Base-by-base conservation (phyloP, 1,140 invertebrate genomes). In the Drosophila micromelanica region DNA sequence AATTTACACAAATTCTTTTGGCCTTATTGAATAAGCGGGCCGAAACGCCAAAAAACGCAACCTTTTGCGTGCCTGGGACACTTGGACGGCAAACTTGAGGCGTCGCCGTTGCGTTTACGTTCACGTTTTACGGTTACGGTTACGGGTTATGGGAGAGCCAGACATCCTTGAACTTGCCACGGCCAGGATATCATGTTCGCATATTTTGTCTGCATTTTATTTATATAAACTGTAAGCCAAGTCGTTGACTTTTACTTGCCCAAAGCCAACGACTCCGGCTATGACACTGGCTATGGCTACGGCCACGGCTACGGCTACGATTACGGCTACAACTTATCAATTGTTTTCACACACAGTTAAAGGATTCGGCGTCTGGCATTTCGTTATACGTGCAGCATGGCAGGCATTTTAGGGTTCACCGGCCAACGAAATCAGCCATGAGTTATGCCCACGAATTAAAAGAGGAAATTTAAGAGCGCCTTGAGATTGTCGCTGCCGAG, bases 91-190 rank as follows among this genome's bases (percentile, higher is more conserved):
- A 8, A 23, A 38, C 38, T 15, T 8, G 37, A n/a, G 23, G 54
- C 54, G 43, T 57, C 43, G 30, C 35, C 43, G 23, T 48, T 40
- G 55, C 42, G 51, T 46, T 74, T 42, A 61, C 11, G 49, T n/a
- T 30, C 8, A 46, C 20, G 62, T 37, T 46, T 43, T 42, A 43
- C 15, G 20, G 49, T 32, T 63, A 68, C 48, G 51, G 72, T 57
- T 57, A 74, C 64, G 73, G 73, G 68, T 70, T 78, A n/a, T 63
- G 73, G 43, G 67, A 59, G 62, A 70, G 56, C 45, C 74, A 86
- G 71, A 81, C 75, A 81, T 87, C 84, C 82, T 87, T 87, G 82
- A 87, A 87, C 82, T 89, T 89, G 82, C 56, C 77, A 71, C 49
- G 57, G 74, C 35, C 81, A 86, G 78, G 78, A 82, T 86, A 78